Conservation (phyloP, 2,888 invertebrate species). For the Lasioglossum morio region DNA sequence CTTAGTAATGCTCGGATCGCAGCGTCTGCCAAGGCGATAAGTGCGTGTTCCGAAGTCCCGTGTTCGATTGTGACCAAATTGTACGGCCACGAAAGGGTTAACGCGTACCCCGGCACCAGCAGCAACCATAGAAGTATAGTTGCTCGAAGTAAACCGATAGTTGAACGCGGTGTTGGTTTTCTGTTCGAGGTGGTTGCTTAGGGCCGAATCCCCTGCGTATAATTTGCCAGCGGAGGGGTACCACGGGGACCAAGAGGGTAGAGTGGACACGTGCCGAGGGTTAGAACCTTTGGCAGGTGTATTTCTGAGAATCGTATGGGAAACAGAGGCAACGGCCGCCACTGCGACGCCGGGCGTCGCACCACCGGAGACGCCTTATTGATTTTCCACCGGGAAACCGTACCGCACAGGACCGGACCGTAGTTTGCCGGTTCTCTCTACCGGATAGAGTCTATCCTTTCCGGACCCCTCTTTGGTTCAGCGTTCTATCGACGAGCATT, state of each 20-base stretch:
- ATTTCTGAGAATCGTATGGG: constrained; percentile 50
- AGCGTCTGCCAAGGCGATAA: neutral
- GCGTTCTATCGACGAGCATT: neutral
- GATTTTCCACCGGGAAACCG: constrained; percentile 51
- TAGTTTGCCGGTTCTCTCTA: neutral
- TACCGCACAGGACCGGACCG: constrained; percentile 19
- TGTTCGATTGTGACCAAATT: neutral
- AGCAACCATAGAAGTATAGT: neutral
- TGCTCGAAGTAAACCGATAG: neutral
- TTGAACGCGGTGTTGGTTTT: neutral
- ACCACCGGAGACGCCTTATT: constrained; percentile 51
- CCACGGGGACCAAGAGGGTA: constrained; percentile 23
- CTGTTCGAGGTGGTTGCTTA: neutral
- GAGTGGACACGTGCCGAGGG: neutral
- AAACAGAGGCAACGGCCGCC: constrained; percentile 53
- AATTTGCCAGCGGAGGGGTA: constrained; percentile 24
- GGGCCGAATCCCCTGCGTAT: constrained; percentile 1
- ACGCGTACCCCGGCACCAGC: neutral
- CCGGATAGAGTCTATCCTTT: neutral
- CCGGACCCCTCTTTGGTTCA: neutral
- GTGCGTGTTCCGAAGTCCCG: neutral
- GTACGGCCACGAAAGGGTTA: neutral
- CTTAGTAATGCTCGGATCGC: neutral
- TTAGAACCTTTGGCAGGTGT: constrained; percentile 45
- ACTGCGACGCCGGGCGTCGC: constrained; percentile 53